Conservation (phyloP, 2,113 vertebrate species). For the Cyphomyrus plagiostoma region DNA sequence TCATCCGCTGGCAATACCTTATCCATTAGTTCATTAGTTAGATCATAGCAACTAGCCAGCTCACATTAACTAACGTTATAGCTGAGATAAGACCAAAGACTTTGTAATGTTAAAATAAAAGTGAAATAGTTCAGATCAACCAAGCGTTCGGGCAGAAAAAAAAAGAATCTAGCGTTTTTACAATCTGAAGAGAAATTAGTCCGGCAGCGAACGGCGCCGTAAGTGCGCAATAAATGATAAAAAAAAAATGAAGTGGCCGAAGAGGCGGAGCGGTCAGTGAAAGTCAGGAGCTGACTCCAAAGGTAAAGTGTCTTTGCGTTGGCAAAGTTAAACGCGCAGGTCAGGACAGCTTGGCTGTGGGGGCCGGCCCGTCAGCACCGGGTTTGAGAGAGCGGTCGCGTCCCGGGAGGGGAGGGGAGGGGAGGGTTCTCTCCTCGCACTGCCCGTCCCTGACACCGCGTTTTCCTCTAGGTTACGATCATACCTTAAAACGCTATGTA, state of each 20-base stretch:
- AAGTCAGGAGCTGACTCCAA: conserved; percentile 11
- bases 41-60: background rate
- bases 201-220: conserved; percentile 14
- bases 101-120: background rate
- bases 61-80: background rate
- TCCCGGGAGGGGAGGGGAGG: background rate
- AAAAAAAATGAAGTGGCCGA: background rate
- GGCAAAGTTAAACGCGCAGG: background rate
- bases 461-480: conserved; percentile 2
- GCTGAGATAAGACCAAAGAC: background rate
- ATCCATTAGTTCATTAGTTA: background rate
- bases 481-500: background rate
- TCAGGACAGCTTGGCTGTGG: conserved; percentile 7
- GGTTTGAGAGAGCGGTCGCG: background rate
- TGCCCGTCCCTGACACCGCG: conserved; percentile 18
- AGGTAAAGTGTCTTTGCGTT: conserved; percentile 18
- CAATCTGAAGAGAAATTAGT: conserved; percentile 14
- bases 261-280: background rate
- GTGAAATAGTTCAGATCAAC: background rate
- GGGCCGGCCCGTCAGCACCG: background rate
- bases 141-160: background rate
- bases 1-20: background rate
- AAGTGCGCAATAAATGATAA: background rate
- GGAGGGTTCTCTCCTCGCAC: conserved; percentile 13
- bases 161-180: background rate